Base-by-base conservation (phyloP, 1,140 invertebrate species). In the Capitella teleta region DNA sequence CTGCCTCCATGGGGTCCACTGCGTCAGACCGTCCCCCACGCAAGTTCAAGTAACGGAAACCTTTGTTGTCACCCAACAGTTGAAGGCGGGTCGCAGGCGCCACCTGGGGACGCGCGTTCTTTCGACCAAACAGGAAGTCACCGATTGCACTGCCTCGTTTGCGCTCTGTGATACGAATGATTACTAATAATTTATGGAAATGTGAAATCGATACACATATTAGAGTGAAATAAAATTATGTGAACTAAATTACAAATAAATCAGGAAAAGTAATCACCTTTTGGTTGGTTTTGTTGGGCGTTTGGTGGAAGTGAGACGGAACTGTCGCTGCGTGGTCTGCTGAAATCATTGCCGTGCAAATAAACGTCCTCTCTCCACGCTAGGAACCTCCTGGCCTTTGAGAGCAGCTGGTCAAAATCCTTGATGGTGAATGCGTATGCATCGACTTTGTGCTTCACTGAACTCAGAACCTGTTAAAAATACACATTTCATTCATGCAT, bases 381-480 rank as follows among this genome's bases (percentile, higher is more conserved):
- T 28, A 93, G 74, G 66, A 82, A 86, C 18, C 80, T 73, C 49
- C 83, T 78, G 21, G 85, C 86, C 52, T 64, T 59, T 5, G 57
- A 21, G 6, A 75, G 49, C 12, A 90, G 70, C 48, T 79, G 69
- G 24, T 79, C 73, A 19, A 80, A 78, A 65, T 86, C 81, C 23
- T 80, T 77, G 12, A 84, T 74, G n/a, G 80, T 81, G 0, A 73
- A 77, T 41, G 88, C 77, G 65, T 82, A 80, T 47, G 81, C 79
- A 68, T 92, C 87, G 51, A 91, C 80, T 70, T 86, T 85, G 53
- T 87, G 84, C 60, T 88, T 87, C n/a, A 92, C 75, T 57, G 82
- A 84, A 54, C 79, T 82, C 58, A 87, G 75, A 55, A 86, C 82
- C 86, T 88, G 58, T 12, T n/a, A n/a, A n/a, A n/a, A n/a, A n/a